Base-by-base conservation (phyloP, 2,888 invertebrate genomes). In the Chymomyza fuscimana region DNA sequence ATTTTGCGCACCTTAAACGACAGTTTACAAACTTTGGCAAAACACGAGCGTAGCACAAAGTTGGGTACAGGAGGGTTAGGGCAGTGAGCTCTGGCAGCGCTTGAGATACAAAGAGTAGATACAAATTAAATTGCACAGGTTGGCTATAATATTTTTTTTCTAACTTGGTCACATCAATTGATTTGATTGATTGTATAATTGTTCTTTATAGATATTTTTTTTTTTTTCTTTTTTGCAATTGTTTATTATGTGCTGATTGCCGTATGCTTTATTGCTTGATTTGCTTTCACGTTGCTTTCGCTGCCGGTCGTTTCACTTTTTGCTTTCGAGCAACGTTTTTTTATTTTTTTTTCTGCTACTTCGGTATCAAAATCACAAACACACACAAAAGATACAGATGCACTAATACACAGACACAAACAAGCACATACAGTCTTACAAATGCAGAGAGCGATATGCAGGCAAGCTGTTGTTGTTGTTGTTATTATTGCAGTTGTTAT, bases 231-330 rank as follows among this genome's bases (percentile, higher is more conserved):
- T 63, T 66, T 58, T 16, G 4, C 58, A 51, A 65, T 52, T 40
- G 56, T 67, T 68, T 58, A 46, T 58, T 63, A 32, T 52, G 64
- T 51, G 50, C 67, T 70, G 66, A 72, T 71, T 75, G 73, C 40
- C 65, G 60, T 71, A 63, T 56, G 67, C 73, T 79, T 79, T 80
- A 79, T 77, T 77, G 70, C 56, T 69, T 67, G 66, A 29, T 77
- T 79, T 82, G 82, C 80, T 81, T 82, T 81, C 80, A 72, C 74
- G 73, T 77, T 84, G 82, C 82, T 86, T 83, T 83, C 84, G 86
- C 83, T 83, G 83, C 83, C 86, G 83, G 84, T 86, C 80, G 84
- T 82, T 82, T 83, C 83, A 83, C 83, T 83, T 83, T 83, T 83
- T 75, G 58, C 22, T 71, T 70, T 71, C 68, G 67, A 73, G 80